A percentile compares a stretch with the other conserved stretches of the same genome.
These are phyloP conservation scores for Leucophenga montana DNA, from an alignment of 2,888 invertebrate genomes.

Conservation along the genomic window DNA sequence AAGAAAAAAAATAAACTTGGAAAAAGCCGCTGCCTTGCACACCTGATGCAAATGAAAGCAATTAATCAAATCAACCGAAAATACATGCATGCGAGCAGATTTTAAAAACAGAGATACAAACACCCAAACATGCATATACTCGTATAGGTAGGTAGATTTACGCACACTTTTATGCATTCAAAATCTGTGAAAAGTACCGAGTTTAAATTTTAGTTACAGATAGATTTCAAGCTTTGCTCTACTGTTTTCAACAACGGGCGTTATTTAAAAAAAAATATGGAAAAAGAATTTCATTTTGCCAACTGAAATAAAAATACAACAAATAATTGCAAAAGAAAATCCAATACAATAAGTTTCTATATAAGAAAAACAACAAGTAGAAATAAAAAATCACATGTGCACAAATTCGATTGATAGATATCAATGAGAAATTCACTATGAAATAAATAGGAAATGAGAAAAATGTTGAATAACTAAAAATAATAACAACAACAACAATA, in stretches of 20 bases:
- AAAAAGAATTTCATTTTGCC: not conserved
- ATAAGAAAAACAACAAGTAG: not conserved
- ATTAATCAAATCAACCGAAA: conserved; percentile 29
- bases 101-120: conserved; percentile 3
- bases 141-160: not conserved
- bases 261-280: not conserved
- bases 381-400: conserved; percentile 15
- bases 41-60: conserved; percentile 35
- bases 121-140: not conserved
- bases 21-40: conserved; percentile 20
- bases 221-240: not conserved
- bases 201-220: conserved; percentile 6
- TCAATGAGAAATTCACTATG: not conserved
- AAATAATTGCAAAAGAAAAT: not conserved
- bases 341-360: not conserved
- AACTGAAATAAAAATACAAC: not conserved
- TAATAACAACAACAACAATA: not conserved
- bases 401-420: conserved; percentile 24
- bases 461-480: not conserved
- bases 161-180: not conserved
- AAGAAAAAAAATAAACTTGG: too few relatives aligned
- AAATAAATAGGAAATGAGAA: conserved; percentile 26
- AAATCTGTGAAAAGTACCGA: not conserved
- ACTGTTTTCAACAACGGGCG: not conserved
- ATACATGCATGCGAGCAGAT: conserved; percentile 14